Base-by-base conservation (phyloP, 2,888 invertebrate genomes). In the Drosophila multiciliata region DNA sequence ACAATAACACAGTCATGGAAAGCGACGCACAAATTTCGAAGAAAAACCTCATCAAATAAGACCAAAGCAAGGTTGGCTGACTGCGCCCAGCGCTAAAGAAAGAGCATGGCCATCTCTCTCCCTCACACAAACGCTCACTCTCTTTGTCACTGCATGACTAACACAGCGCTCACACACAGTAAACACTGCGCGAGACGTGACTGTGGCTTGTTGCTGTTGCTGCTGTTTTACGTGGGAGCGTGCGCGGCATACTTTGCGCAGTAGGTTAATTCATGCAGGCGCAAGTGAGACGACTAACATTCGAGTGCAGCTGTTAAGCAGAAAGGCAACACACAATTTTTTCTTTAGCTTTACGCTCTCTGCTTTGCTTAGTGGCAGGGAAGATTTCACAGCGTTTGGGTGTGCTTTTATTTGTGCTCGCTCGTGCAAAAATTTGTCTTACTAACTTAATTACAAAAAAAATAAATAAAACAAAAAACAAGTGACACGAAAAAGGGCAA, bases 371-470 rank as follows among this genome's bases (percentile, higher is more conserved):
- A 91, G 90, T 90, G 75, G 79, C 76, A 77, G 82, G 82, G 83
- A 82, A 80, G 87, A 87, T 86, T 89, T 81, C 86, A 77, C 77
- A 88, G 85, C 78, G 91, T 84, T 90, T 91, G 91, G 92, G 90
- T 89, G 91, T 91, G 90, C 89, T 91, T 82, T 65, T 52, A 36
- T 32, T 70, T 48, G 7, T 12, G 65, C 54, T 66, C 15, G 72
- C 54, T 77, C 53, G 66, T 67, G 57, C 61, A 3, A 57, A 55
- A 68, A 66, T 73, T 69, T 83, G 60, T 69, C 61, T 70, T 49
- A 66, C 40, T 79, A 78, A 78, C 70, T 84, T 68, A 75, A 74
- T 73, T 57, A 60, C 71, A 71, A 69, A 5, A 45, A 45, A 45
- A 45, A 45, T 2, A 23, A 29, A 29, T 45, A 15, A 15, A 45